Base-by-base conservation (phyloP, 23 tunicate genomes). In the Pegea sp. region DNA sequence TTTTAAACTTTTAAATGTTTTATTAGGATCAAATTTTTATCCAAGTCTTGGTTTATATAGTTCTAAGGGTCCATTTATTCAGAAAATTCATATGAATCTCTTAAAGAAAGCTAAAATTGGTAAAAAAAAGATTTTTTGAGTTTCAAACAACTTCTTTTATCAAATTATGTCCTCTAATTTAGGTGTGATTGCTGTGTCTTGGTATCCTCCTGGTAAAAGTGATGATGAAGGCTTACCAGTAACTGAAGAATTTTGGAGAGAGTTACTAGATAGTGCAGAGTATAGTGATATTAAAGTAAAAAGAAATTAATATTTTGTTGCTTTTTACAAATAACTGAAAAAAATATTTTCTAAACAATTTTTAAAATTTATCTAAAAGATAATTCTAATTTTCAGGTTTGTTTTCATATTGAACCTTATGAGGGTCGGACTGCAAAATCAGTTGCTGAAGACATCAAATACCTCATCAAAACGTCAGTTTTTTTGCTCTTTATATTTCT, bases 361-460 rank as follows among this genome's bases (percentile, higher is more conserved):
- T n/a, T n/a, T n/a, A n/a, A n/a, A n/a, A n/a, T n/a, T n/a, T n/a
- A n/a, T n/a, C n/a, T n/a, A n/a, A n/a, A 38, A 38, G 16, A 8
- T 38, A 8, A 16, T 38, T 38, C 16, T 38, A 8, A 38, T 38
- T 38, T 20, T 25, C 24, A 79, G 92, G 63, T 79, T 31, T 79
- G 79, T 28, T 76, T 88, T 70, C 97, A 88, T 49, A 76, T 88
- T 61, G 97, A 88, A 61, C 89, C 97, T 19, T 88, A 88, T 38
- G 28, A 59, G 24, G 90, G 59, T 6, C 54, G 97, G 32, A 69
- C 43, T 58, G 90, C 97, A n/a, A 4, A 24, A 23, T 58, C 80
- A 16, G 89, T 88, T 3, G 56, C 25, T 20, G 60, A 64, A 16
- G 79, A 88, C 48, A 65, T 88, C 22, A 46, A 53, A 42, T 68